phyloP scores from a whole-genome alignment of 2,797 vertebrate species.

The Odontamblyopus lacepedii region DNA sequence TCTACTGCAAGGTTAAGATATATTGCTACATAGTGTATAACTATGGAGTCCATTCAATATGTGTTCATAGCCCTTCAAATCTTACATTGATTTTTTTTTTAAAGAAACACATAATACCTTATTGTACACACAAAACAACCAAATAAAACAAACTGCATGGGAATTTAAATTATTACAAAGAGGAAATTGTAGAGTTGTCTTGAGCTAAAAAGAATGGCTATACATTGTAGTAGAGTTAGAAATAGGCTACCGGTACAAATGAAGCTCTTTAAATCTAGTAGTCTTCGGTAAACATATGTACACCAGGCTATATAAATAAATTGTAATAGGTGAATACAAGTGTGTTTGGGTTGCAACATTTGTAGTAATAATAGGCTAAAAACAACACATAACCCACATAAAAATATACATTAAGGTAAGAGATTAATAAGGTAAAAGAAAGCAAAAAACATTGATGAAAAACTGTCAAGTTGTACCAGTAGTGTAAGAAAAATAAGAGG shows the following conservation, averaged over 20 bases:
- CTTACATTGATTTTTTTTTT: constrained; percentile 19
- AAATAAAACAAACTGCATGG: constrained; percentile 14
- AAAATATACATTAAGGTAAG: constrained; percentile 28
- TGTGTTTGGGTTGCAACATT: constrained; percentile 12
- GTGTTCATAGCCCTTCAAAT: constrained; percentile 76
- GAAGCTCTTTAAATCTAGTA: constrained; percentile 49
- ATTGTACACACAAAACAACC: constrained; percentile 14
- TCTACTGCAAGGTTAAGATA: constrained; percentile 48
- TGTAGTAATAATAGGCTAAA: constrained; percentile 18
- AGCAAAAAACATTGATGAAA: constrained; percentile 19
- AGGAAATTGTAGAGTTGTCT: constrained; percentile 10
- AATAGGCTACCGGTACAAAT: constrained; percentile 47
- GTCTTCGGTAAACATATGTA: constrained; percentile 67
- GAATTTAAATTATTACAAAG: constrained; percentile 14
- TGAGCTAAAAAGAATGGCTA: constrained; percentile 36
- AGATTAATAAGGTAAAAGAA: constrained; percentile 2
- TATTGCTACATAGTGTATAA: constrained; percentile 73
- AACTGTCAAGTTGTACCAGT: constrained; percentile 10
- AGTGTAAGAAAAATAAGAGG: constrained; percentile 13
- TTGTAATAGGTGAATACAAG: constrained; percentile 23
- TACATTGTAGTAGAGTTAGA: constrained; percentile 39
- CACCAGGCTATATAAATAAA: constrained; percentile 41
- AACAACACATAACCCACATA: constrained; percentile 28
- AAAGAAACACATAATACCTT: constrained; percentile 7
- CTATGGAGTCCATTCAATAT: constrained; percentile 32